phyloP scores from a whole-genome alignment of 2,888 invertebrate genomes.

The Xiphydria camelus region DNA sequence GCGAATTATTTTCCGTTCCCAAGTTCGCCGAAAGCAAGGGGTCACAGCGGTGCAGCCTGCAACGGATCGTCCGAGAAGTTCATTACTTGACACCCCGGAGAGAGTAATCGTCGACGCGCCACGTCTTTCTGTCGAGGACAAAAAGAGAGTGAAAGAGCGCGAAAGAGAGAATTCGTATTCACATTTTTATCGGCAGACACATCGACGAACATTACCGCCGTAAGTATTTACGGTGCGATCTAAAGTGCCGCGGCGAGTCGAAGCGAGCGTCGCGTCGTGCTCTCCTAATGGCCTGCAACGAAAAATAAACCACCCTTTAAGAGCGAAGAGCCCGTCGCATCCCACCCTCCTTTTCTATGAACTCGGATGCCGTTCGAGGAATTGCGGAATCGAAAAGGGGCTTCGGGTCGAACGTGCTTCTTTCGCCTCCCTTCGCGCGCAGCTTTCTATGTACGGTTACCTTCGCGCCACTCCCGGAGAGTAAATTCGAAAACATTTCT shows the following conservation, averaged over 20 bases:
- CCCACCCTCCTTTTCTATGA: neutral
- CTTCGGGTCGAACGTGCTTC: no score
- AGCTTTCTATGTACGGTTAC: no score
- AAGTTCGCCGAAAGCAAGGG: no score
- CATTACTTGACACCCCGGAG: slow-evolving; percentile 25
- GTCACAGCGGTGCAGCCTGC: no score
- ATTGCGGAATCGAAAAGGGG: neutral
- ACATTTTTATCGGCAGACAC: slow-evolving; percentile 22
- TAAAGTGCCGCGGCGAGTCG: slow-evolving; percentile 18
- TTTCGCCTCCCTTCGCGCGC: no score
- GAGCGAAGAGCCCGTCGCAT: neutral
- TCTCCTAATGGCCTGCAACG: slow-evolving; percentile 20
- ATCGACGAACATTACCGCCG: no score
- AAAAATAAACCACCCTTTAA: no score
- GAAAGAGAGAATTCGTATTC: slow-evolving; percentile 22
- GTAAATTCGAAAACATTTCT: no score
- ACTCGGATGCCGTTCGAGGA: neutral
- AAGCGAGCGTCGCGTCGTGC: slow-evolving; percentile 6
- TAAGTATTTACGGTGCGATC: slow-evolving; percentile 29
- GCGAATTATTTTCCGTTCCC: no score
- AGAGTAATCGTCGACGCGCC: slow-evolving; percentile 1
- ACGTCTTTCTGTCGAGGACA: slow-evolving; percentile 14
- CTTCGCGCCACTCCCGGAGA: no score
- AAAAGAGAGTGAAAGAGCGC: no score
- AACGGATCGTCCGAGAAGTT: no score